Evolutionary conservation across 1,140 invertebrate genomes (phyloP), one percentile per base, ranked within the genome.

Genomic region (Rhynchophorus ferrugineus): DNA sequence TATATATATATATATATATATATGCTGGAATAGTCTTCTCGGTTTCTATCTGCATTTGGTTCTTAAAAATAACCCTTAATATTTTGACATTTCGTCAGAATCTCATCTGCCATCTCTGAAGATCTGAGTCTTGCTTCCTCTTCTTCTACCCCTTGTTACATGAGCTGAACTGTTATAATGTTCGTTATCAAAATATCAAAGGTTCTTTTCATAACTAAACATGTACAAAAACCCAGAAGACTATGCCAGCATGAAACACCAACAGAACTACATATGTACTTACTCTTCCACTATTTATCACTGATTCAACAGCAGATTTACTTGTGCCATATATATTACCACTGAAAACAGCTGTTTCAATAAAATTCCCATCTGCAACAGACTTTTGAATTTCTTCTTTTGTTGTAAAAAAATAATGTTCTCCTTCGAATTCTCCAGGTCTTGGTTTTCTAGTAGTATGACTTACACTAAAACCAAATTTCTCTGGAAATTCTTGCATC

Each of bases 281-380:
- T 20, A 97, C 84, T 68, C 87, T 88, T 1, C 93, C 94, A 38
- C 77, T 72, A 9, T 75, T 72, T 47, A 82, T 77, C 0, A 98
- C 87, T 60, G 83, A 79, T 66, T 89, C 77, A 0, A 99, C 88
- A 0, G 94, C 85, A 62, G 75, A 74, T 74, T 94, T 93, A 68
- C 94, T 97, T 59, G 95, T 99, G 44, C 96, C 96, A 76, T 99
- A 99, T 64, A 90, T 73, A 70, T 99, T 98, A 7, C 88, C 90
- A 59, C 93, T 90, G 67, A 94, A 99, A 48, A 78, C 77, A 7
- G 95, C 93, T 61, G 79, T 81, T 74, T 99, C 96, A 48, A 99
- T 81, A 71, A 99, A 99, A 59, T 95, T 88, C 39, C 83, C 84
- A 20, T 81, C 78, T 2, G 76, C 73, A 38, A 98, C 84, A 37